Evolutionary conservation across 2,888 invertebrate species (phyloP).

Genomic region (Leistus spinibarbis): DNA sequence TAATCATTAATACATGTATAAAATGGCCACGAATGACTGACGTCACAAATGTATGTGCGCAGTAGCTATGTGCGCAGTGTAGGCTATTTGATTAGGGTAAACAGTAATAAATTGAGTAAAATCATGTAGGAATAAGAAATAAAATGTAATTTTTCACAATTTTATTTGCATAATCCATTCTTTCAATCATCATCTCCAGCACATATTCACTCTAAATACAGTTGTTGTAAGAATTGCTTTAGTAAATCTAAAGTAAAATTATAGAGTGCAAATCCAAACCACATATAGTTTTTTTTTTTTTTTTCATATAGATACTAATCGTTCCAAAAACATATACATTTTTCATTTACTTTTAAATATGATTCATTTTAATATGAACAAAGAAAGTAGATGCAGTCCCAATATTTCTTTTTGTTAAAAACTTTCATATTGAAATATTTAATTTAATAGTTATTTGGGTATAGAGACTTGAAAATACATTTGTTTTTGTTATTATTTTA

Average conservation of each 20-base stretch:
- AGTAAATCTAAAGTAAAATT: constrained; percentile 28
- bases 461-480: background rate
- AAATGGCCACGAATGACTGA: no score
- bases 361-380: constrained; percentile 2
- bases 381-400: constrained; percentile 7
- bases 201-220: constrained; percentile 28
- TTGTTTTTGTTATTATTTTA: background rate
- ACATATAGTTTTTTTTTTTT: no score
- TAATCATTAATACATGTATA: no score
- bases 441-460: background rate
- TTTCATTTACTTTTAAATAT: constrained; percentile 7
- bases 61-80: no score
- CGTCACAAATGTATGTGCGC: no score
- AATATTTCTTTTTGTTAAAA: constrained; percentile 10
- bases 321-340: background rate
- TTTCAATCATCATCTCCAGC: background rate
- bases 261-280: constrained; percentile 18
- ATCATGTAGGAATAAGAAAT: background rate
- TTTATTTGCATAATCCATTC: constrained; percentile 26
- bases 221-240: constrained; percentile 32
- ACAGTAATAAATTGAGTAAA: no score
- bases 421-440: background rate
- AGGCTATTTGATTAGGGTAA: no score
- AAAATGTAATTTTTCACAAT: constrained; percentile 33
- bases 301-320: background rate